Percentiles rank a stretch among this genome's conserved stretches.
Evolutionary conservation across 1,140 invertebrate genomes (phyloP).

Genomic region (Homarus americanus): DNA sequence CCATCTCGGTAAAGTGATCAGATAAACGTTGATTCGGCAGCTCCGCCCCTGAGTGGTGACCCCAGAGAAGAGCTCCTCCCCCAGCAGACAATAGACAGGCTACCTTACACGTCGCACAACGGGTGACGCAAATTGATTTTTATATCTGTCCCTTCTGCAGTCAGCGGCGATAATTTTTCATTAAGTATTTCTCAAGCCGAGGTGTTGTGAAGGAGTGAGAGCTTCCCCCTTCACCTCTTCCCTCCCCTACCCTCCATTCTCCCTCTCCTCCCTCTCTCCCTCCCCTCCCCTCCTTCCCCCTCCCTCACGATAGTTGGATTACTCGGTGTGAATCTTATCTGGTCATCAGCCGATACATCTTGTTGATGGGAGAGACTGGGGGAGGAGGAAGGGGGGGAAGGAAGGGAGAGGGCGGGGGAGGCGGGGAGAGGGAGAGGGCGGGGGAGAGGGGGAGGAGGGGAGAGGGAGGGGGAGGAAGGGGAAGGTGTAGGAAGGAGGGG

Average conservation of each 20-base stretch:
- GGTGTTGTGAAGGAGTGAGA: not conserved
- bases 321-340: constrained; percentile 16
- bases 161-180: constrained; percentile 55
- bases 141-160: constrained; percentile 40
- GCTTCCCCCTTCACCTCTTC: too few relatives aligned
- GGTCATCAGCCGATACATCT: constrained; percentile 17
- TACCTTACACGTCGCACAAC: too few relatives aligned
- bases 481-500: too few relatives aligned
- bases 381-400: not conserved
- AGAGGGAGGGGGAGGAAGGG: not conserved
- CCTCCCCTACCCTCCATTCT: too few relatives aligned
- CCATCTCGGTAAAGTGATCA: too few relatives aligned
- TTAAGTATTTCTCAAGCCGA: constrained; percentile 39
- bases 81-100: not conserved
- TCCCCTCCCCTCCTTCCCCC: too few relatives aligned
- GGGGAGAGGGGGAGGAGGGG: not conserved
- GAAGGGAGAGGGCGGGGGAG: not conserved
- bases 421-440: not conserved
- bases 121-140: constrained; percentile 50
- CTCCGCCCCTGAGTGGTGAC: too few relatives aligned
- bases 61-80: too few relatives aligned
- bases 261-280: too few relatives aligned
- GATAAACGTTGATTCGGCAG: too few relatives aligned
- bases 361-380: not conserved
- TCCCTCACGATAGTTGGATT: too few relatives aligned